Evolutionary conservation across 2,888 invertebrate species (phyloP).

Genomic region (Biston betularia): DNA sequence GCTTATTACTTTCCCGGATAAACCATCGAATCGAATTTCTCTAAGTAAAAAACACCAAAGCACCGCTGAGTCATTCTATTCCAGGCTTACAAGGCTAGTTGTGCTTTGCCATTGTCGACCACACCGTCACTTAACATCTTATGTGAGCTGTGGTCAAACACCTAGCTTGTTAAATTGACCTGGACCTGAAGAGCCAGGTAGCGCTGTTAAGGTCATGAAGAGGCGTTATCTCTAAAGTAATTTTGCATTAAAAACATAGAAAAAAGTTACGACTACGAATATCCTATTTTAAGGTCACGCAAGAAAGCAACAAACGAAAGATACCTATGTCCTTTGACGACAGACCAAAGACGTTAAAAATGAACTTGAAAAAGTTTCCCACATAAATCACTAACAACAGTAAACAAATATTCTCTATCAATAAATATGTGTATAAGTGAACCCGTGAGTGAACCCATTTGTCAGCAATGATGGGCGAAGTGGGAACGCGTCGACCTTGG

Average conservation of each 20-base stretch:
- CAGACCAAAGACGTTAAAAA: not conserved
- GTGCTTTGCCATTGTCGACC: no score
- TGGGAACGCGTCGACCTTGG: slow-evolving; percentile 69
- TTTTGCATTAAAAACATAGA: not conserved
- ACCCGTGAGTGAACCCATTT: slow-evolving; percentile 31
- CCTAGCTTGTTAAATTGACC: no score
- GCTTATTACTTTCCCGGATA: slow-evolving; percentile 11
- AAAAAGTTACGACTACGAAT: not conserved
- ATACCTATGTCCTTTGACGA: not conserved
- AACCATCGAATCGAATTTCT: not conserved
- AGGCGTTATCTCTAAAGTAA: no score
- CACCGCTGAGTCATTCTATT: no score
- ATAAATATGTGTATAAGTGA: slow-evolving; percentile 38
- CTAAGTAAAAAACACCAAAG: no score
- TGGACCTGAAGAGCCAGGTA: no score
- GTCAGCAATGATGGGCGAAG: slow-evolving; percentile 46
- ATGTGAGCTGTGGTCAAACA: no score
- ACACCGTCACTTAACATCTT: no score
- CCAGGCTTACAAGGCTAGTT: no score
- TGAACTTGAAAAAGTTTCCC: slow-evolving; percentile 3
- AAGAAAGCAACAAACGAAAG: not conserved
- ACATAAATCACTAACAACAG: slow-evolving; percentile 6
- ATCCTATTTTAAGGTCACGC: not conserved
- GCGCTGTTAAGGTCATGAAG: no score
- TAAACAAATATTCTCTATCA: slow-evolving; percentile 36